Evolutionary conservation across 1,140 invertebrate genomes (phyloP).

Genomic region (Bombus fervidus): DNA sequence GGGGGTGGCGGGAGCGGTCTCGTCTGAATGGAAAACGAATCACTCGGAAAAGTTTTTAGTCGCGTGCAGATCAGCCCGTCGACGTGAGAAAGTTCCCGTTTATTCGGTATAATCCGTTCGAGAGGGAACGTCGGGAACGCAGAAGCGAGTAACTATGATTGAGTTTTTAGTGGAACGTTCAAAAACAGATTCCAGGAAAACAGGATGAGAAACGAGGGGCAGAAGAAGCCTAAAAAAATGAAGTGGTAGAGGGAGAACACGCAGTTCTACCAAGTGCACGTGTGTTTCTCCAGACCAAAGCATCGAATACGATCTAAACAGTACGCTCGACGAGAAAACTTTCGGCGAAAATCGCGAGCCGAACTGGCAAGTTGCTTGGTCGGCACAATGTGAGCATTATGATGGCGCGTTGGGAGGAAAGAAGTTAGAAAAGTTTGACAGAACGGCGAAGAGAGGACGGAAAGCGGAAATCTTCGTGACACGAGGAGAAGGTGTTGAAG

Average conservation of each 20-base stretch:
- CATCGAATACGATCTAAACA: conserved; percentile 25
- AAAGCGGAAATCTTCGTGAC: background rate
- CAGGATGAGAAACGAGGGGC: background rate
- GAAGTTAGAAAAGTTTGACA: conserved; percentile 57
- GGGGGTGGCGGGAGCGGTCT: background rate
- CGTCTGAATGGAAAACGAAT: conserved; percentile 68
- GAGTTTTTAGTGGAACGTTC: conserved; percentile 23
- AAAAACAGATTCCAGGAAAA: background rate
- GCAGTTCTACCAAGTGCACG: background rate
- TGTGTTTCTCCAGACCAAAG: conserved; percentile 19
- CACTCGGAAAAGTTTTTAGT: conserved; percentile 65
- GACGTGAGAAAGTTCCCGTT: conserved; percentile 57
- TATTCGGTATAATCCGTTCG: conserved; percentile 55
- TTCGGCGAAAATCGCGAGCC: conserved; percentile 7
- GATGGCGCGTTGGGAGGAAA: conserved; percentile 20
- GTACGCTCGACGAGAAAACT: conserved; percentile 40
- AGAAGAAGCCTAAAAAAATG: too few relatives aligned
- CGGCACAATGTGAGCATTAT: conserved; percentile 54
- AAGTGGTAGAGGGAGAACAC: too few relatives aligned
- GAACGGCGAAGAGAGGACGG: background rate
- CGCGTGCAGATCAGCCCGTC: conserved; percentile 44
- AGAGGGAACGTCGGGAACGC: background rate
- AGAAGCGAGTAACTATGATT: background rate
- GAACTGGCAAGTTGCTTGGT: background rate
- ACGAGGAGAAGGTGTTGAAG: background rate